Base-by-base conservation (phyloP, 2,797 vertebrate genomes). In the Denticeps clupeoides region DNA sequence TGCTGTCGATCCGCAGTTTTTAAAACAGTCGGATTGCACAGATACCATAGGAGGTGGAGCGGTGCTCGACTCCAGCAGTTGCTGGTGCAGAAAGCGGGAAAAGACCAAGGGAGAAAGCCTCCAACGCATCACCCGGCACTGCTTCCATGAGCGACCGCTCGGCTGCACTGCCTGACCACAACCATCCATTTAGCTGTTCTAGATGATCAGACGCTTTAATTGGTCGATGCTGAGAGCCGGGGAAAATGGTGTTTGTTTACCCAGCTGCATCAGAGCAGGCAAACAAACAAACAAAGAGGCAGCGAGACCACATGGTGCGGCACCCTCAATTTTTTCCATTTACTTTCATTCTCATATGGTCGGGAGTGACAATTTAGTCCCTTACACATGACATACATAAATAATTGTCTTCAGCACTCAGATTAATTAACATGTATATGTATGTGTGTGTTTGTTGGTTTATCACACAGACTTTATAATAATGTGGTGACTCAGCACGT, bases 131-230 rank as follows among this genome's bases (percentile, higher is more conserved):
- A 49, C 23, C 10, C 40, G 23, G 53, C 12, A 10, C 19, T 21
- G 40, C 47, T 51, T 52, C 35, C 41, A 55, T 47, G 28, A 55
- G 53, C 51, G 21, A 49, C 45, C 51, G 48, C 16, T 38, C 46
- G 43, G 15, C 33, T 53, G 38, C 55, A 65, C 74, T 72, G 58
- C 62, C 48, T 70, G 63, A 69, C 62, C 71, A 63, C 65, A 78
- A 60, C 79, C 77, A 79, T 83, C 53, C 80, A 83, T 84, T 84
- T 82, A 80, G 78, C 73, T 63, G 77, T 82, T 84, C 79, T 80
- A 75, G 77, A 69, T 82, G 81, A 83, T 82, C 73, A 82, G 73
- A 77, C 71, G 65, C 75, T 82, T 83, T 84, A 84, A 84, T 84
- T 84, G 81, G 80, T 77, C 64, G 53, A 26, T 64, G 69, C 69